Evolutionary conservation across 1,140 invertebrate species (phyloP).

Genomic region (Atta texana): DNA sequence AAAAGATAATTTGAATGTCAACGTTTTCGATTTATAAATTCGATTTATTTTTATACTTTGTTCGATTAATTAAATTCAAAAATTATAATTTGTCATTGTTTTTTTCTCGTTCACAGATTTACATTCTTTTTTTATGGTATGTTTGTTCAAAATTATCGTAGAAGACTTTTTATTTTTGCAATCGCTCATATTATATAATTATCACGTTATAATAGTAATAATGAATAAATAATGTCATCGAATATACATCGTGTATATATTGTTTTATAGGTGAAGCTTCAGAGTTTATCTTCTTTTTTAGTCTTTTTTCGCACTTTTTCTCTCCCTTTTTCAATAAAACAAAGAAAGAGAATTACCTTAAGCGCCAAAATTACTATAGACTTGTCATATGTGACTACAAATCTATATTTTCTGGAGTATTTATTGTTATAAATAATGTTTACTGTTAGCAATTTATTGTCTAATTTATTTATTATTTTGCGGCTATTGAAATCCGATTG

Average conservation of each 20-base stretch:
- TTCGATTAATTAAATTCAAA: background rate
- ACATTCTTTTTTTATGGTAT: background rate
- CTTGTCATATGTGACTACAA: background rate
- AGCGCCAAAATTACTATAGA: background rate
- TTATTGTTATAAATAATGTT: background rate
- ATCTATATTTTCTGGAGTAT: background rate
- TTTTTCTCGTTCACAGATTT: background rate
- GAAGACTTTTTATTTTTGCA: background rate
- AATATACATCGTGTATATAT: background rate
- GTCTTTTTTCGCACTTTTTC: background rate
- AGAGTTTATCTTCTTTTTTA: background rate
- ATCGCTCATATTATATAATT: background rate
- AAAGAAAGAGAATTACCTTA: no score
- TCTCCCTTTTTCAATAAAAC: no score
- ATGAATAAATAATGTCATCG: background rate
- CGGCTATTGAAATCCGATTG: background rate
- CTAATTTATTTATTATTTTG: background rate
- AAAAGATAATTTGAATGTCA: background rate
- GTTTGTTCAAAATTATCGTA: background rate
- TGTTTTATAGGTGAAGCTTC: background rate
- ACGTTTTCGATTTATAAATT: background rate
- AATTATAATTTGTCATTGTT: background rate
- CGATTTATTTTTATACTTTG: no score
- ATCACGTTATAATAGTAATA: background rate
- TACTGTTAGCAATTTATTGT: background rate